Evolutionary conservation across 2,113 vertebrate species (phyloP).

Genomic region (Eudyptes chrysolophus): DNA sequence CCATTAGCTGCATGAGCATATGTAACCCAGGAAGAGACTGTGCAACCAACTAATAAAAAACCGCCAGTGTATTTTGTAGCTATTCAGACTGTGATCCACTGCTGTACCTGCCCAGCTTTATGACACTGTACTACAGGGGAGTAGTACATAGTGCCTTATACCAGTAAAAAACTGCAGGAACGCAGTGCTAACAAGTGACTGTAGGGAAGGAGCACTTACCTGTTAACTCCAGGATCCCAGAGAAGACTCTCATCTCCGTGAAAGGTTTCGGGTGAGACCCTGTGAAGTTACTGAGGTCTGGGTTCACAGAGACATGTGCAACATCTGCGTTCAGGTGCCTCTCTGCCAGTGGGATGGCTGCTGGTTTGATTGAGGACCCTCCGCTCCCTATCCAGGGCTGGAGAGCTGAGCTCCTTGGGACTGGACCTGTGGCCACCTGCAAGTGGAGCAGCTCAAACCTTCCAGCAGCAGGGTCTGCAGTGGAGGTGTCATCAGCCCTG

Average conservation of each 20-base stretch:
- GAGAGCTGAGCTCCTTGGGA: neutral
- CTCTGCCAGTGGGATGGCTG: neutral
- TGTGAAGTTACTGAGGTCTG: neutral
- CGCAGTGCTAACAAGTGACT: neutral
- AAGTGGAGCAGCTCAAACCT: neutral
- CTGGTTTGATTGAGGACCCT: neutral
- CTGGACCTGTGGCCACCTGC: neutral
- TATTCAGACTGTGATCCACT: neutral
- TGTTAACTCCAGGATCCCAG: neutral
- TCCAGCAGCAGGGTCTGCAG: neutral
- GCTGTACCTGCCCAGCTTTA: neutral
- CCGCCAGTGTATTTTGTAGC: accelerated
- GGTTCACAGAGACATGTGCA: neutral
- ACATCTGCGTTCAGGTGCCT: neutral
- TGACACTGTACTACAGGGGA: neutral
- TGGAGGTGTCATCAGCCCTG: neutral
- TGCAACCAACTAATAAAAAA: neutral
- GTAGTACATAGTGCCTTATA: neutral
- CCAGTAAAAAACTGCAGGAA: neutral
- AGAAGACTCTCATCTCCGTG: neutral
- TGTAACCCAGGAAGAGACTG: neutral
- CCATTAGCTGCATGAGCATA: neutral
- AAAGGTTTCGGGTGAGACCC: neutral
- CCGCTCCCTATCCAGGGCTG: accelerated
- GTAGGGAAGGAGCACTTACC: neutral